These are phyloP conservation scores for Cirrhinus mrigala DNA, from an alignment of 2,797 vertebrate genomes.

Conservation along the genomic window DNA sequence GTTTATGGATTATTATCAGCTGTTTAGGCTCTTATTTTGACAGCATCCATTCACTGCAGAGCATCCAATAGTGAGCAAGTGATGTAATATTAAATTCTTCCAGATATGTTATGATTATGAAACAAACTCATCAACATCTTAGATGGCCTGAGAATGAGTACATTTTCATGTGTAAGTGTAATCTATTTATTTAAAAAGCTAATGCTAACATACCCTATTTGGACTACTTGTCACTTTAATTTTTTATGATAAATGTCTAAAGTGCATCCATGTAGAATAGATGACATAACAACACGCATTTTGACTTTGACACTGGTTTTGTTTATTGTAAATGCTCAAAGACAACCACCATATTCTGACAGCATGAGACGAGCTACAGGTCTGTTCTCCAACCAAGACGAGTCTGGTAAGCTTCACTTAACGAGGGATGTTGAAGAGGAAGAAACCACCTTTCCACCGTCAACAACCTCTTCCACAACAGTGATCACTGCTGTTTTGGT, in stretches of 20 bases:
- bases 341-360: not conserved
- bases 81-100: not conserved
- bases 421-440: slow-evolving; percentile 62
- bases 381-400: not conserved
- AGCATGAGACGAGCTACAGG: not conserved
- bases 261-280: not conserved
- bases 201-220: not conserved
- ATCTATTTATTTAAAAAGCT: not conserved
- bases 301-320: not conserved
- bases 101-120: not conserved
- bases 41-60: too few species aligned
- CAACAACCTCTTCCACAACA: slow-evolving; percentile 47
- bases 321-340: slow-evolving; percentile 15
- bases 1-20: not conserved
- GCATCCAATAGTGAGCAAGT: not conserved
- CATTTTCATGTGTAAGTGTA: not conserved
- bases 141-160: not conserved
- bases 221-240: not conserved
- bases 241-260: not conserved
- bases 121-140: not conserved
- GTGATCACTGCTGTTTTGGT: slow-evolving; percentile 57
- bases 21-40: too few species aligned
- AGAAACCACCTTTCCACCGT: slow-evolving; percentile 35
- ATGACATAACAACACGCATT: slow-evolving; percentile 9
- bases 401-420: slow-evolving; percentile 5